These are phyloP conservation scores for Temnothorax unifasciatus DNA, from an alignment of 2,888 invertebrate species.

Conservation along the genomic window DNA sequence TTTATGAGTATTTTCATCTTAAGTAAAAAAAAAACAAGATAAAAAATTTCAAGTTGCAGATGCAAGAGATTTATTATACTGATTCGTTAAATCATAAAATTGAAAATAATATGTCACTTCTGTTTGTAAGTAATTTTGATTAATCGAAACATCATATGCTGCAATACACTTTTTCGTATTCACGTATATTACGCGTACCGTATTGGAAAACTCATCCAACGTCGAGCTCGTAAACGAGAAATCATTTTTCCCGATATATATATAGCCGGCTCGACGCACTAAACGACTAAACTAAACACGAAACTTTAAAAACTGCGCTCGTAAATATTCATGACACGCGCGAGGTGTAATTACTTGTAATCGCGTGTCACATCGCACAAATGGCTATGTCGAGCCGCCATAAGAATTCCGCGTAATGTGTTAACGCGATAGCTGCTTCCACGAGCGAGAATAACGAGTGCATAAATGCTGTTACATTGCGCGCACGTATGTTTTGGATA, in stretches of 20 bases:
- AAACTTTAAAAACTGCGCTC: conserved; percentile 47
- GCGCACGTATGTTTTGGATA: conserved; percentile 24
- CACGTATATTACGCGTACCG: neutral
- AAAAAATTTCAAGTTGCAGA: neutral
- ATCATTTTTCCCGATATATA: conserved; percentile 24
- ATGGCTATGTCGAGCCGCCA: conserved; percentile 40
- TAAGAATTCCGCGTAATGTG: conserved; percentile 56
- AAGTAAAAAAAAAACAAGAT: neutral
- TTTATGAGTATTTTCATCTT: neutral
- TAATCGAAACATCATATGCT: neutral
- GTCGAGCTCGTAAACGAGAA: conserved; percentile 4
- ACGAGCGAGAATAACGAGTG: conserved; percentile 49
- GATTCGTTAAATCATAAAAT: neutral
- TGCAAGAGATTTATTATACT: too few relatives aligned
- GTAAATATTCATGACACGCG: conserved; percentile 56
- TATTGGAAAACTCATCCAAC: conserved; percentile 2
- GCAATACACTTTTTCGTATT: neutral
- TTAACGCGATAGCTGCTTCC: conserved; percentile 42
- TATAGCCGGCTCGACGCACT: neutral
- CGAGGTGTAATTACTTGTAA: conserved; percentile 52
- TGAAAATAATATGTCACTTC: neutral
- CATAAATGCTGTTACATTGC: conserved; percentile 52
- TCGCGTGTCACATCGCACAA: conserved; percentile 54
- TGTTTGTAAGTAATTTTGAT: neutral
- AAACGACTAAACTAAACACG: conserved; percentile 20